Conservation (phyloP, 2,113 vertebrate species). For the Mobula hypostoma region DNA sequence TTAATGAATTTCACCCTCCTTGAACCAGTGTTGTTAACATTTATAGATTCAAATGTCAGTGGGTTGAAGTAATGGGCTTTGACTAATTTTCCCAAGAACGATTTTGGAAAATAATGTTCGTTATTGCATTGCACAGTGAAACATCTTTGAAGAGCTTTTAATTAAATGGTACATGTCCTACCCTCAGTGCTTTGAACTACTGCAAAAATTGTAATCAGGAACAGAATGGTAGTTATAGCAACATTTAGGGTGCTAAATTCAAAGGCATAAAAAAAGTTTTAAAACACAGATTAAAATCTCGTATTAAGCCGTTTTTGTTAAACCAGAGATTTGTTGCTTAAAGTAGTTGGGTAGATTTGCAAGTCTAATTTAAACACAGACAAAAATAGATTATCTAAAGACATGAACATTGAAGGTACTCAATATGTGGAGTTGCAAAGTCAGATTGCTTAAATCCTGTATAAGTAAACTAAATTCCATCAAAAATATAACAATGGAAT, state of each 20-base stretch:
- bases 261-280: slow-evolving; percentile 1
- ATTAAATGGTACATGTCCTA: slow-evolving; percentile 23
- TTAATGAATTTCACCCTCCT: background rate
- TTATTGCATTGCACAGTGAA: slow-evolving; percentile 2
- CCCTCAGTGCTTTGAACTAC: background rate
- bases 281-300: background rate
- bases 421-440: background rate
- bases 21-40: background rate
- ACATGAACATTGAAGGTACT: slow-evolving; percentile 8
- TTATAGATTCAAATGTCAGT: slow-evolving; percentile 9
- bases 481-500: background rate
- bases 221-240: background rate
- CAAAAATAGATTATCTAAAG: slow-evolving; percentile 18
- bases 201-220: slow-evolving; percentile 26
- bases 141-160: slow-evolving; percentile 2
- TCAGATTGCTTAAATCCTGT: background rate
- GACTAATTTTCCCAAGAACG: background rate
- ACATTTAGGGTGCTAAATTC: background rate
- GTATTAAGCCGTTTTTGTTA: background rate
- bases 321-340: background rate
- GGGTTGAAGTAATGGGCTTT: background rate
- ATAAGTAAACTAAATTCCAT: background rate
- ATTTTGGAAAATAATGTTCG: background rate
- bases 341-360: slow-evolving; percentile 2
- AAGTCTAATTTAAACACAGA: slow-evolving; percentile 24